phyloP scores from a whole-genome alignment of 2,797 vertebrate species.

The Manis crassicaudata region DNA sequence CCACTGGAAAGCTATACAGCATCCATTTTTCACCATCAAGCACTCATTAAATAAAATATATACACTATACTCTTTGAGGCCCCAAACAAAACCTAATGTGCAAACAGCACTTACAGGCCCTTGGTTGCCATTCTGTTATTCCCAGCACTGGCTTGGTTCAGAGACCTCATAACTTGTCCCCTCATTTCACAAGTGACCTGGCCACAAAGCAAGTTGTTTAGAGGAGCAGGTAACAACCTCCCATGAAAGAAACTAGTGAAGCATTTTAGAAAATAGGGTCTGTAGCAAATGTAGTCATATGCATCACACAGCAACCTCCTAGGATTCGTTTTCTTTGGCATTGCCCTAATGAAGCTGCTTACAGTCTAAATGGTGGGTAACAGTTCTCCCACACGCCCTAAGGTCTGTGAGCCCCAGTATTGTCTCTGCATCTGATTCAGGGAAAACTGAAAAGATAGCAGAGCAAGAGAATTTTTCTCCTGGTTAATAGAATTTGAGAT shows the following conservation, averaged over 20 bases:
- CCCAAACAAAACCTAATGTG: constrained; percentile 32
- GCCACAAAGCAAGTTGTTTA: constrained; percentile 59
- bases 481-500: constrained; percentile 57
- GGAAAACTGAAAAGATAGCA: background rate
- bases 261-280: constrained; percentile 59
- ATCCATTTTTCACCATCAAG: constrained; percentile 54
- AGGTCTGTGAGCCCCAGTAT: background rate
- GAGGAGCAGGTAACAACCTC: constrained; percentile 74
- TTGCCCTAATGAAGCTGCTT: constrained; percentile 47
- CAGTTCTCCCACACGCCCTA: constrained; percentile 13
- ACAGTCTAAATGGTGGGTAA: background rate
- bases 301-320: constrained; percentile 27
- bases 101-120: constrained; percentile 23
- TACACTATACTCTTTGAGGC: background rate
- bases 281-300: constrained; percentile 37
- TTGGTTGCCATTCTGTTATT: background rate
- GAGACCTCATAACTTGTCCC: constrained; percentile 60
- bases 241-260: constrained; percentile 62
- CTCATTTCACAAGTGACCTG: constrained; percentile 37
- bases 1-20: constrained; percentile 17
- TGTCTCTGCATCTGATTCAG: constrained; percentile 19
- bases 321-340: constrained; percentile 15
- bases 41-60: constrained; percentile 68
- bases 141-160: background rate
- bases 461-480: constrained; percentile 37